phyloP scores from a whole-genome alignment of 2,888 invertebrate genomes.

The Thera obeliscata region DNA sequence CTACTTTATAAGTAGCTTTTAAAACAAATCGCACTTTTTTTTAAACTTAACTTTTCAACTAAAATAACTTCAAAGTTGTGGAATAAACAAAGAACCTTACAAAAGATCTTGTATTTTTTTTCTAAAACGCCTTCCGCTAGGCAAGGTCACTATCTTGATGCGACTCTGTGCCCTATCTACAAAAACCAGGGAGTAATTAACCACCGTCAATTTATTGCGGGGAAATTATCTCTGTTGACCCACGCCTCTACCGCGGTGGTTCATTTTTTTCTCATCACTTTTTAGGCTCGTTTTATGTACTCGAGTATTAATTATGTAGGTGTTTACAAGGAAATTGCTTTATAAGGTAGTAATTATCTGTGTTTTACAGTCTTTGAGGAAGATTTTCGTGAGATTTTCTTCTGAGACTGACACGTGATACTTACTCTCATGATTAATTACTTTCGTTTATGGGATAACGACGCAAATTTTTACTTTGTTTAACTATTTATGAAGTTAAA shows the following conservation, averaged over 20 bases:
- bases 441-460: too few relatives aligned
- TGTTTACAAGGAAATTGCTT: conserved; percentile 39
- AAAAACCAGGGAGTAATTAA: conserved; percentile 67
- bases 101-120: too few relatives aligned
- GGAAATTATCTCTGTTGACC: conserved; percentile 77
- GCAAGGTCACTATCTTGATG: conserved; percentile 20
- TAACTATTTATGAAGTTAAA: too few relatives aligned
- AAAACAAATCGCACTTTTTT: too few relatives aligned
- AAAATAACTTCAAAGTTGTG: too few relatives aligned
- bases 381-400: conserved; percentile 6
- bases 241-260: conserved; percentile 63
- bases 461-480: too few relatives aligned
- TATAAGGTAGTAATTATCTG: conserved; percentile 24
- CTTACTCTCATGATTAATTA: too few relatives aligned
- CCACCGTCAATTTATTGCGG: conserved; percentile 71
- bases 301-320: conserved; percentile 53
- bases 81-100: too few relatives aligned
- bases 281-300: conserved; percentile 57
- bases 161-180: conserved; percentile 56
- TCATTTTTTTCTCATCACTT: conserved; percentile 59
- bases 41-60: too few relatives aligned
- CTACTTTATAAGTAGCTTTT: neutral
- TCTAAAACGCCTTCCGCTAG: too few relatives aligned
- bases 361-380: conserved; percentile 11
- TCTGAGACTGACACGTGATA: neutral